phyloP scores from a whole-genome alignment of 2,888 invertebrate genomes.

The Drosophila buzzatii region DNA sequence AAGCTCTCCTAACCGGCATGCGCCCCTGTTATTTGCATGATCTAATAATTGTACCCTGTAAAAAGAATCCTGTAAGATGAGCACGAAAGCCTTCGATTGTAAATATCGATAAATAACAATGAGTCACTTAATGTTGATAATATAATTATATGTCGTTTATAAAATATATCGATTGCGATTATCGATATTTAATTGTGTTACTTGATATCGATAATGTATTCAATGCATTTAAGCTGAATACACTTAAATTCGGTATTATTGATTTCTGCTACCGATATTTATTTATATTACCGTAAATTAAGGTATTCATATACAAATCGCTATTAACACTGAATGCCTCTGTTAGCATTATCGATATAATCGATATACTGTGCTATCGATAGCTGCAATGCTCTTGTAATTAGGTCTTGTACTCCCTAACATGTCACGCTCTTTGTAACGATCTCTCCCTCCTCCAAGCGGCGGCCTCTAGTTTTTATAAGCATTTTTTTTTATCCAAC shows the following conservation, averaged over 20 bases:
- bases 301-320: neutral
- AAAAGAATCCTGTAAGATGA: constrained; percentile 7
- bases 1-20: constrained; percentile 55
- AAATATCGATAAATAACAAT: neutral
- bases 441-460: constrained; percentile 2
- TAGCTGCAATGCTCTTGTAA: constrained; percentile 17
- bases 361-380: constrained; percentile 24
- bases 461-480: constrained; percentile 16
- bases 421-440: constrained; percentile 28
- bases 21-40: constrained; percentile 55
- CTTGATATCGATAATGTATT: neutral
- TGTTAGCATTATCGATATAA: constrained; percentile 10
- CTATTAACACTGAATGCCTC: constrained; percentile 5
- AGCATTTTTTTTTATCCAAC: constrained; percentile 9
- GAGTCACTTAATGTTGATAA: neutral
- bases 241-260: neutral
- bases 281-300: neutral
- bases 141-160: neutral
- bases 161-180: neutral
- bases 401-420: constrained; percentile 29
- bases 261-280: neutral
- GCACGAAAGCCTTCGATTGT: constrained; percentile 2
- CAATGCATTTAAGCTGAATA: neutral
- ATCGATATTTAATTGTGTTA: constrained; percentile 1
- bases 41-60: constrained; percentile 27